These are phyloP conservation scores for Cyprinodon brontotheroides DNA, from an alignment of 2,113 vertebrate species.

Conservation along the genomic window DNA sequence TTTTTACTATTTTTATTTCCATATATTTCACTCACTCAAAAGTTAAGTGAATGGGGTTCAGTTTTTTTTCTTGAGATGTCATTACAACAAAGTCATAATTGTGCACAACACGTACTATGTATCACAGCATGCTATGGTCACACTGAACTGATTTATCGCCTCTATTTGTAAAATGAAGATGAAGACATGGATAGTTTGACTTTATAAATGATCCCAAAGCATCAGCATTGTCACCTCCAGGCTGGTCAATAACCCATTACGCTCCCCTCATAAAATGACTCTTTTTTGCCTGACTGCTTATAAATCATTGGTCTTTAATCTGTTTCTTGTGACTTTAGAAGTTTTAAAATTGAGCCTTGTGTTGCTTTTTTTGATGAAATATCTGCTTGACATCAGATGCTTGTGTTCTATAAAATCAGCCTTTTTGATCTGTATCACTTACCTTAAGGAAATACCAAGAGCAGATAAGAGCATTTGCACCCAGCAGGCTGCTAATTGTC, in stretches of 20 bases:
- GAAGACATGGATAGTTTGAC: constrained; percentile 15
- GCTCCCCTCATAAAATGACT: constrained; percentile 28
- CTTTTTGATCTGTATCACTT: not conserved
- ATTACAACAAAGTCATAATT: not conserved
- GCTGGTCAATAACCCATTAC: constrained; percentile 55
- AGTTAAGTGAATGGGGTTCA: not conserved
- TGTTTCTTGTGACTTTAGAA: constrained; percentile 26
- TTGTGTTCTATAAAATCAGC: not conserved
- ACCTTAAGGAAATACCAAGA: not conserved
- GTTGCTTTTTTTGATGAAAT: constrained; percentile 26
- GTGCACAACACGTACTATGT: not conserved
- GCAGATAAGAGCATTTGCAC: not conserved
- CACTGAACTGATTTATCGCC: not conserved
- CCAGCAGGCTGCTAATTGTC: not conserved
- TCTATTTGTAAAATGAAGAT: not conserved
- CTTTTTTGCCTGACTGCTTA: constrained; percentile 27
- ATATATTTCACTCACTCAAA: not conserved
- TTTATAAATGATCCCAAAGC: constrained; percentile 26
- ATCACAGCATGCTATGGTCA: not conserved
- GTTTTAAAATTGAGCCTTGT: constrained; percentile 27
- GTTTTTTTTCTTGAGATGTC: not conserved
- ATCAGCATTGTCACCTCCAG: constrained; percentile 48
- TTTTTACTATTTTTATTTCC: not conserved
- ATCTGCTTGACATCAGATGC: constrained; percentile 4
- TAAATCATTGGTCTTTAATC: constrained; percentile 39